Evolutionary conservation across 2,888 invertebrate species (phyloP), one percentile per base, ranked within the genome.

Genomic region (Acanthosepion esculentum): DNA sequence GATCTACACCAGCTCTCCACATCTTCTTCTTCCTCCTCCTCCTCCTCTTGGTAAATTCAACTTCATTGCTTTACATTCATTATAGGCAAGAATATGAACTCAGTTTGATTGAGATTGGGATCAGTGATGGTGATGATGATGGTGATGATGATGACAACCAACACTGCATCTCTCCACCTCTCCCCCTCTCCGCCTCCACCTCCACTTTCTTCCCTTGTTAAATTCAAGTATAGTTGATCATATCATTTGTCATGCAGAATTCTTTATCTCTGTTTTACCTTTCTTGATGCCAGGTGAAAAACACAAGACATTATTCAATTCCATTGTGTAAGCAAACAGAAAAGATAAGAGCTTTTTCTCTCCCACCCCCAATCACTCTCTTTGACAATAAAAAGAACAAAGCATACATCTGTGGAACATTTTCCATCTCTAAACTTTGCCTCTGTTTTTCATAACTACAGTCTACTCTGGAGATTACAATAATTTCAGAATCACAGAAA

Each of bases 401-500:
- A n/a, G n/a, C 10, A n/a, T 10, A 12, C 59, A 59, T 59, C 5
- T 59, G 20, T 23, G 23, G 23, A 59, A 59, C 59, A n/a, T 78
- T 78, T 78, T 78, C n/a, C 18, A 78, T 78, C n/a, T 78, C 33
- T 33, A 12, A 33, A 59, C 23, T 59, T 23, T 59, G 59, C 59
- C 23, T 59, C 23, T 59, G 7, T 23, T 59, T 59, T 59, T 23
- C 59, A 23, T 23, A 20, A 3, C 20, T 7, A 20, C 59, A 59
- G 23, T 59, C 59, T 59, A 23, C 59, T 59, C 23, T 1, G 23
- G 26, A 59, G 59, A 59, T 59, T 59, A 23, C 4, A 59, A 59
- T 59, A 59, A n/a, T 78, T 78, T 33, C n/a, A 78, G 78, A 78
- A 78, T 78, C 78, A 78, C 78, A 78, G 78, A 78, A 78, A 78